Percentiles rank a stretch among this genome's conserved stretches.
Evolutionary conservation across 2,797 vertebrate species (phyloP).

Genomic region (Benthosema pterotum): DNA sequence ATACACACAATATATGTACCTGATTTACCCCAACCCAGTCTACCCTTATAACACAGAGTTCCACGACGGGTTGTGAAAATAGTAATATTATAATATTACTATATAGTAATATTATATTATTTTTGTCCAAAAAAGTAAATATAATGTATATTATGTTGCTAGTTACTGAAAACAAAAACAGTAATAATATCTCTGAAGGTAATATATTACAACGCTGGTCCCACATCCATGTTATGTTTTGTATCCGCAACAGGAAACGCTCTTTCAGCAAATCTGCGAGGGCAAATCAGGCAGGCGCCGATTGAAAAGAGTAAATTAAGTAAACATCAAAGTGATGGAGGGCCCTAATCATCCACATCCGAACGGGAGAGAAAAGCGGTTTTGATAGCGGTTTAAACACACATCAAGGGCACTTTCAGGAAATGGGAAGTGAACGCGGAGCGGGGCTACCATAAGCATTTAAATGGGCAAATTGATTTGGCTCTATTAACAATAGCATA

Average conservation of each 20-base stretch:
- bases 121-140: too few species aligned
- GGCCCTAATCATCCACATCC: constrained; percentile 50
- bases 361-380: constrained; percentile 33
- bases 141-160: too few species aligned
- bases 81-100: too few species aligned
- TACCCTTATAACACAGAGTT: too few species aligned
- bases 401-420: constrained; percentile 58
- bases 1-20: too few species aligned
- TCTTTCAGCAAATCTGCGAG: constrained; percentile 30
- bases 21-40: too few species aligned
- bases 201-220: too few species aligned
- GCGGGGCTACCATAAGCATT: constrained; percentile 32
- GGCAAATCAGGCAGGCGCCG: constrained; percentile 34
- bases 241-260: constrained; percentile 48
- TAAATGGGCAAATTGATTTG: constrained; percentile 55
- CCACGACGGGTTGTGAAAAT: too few species aligned
- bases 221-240: constrained; percentile 12
- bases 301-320: constrained; percentile 49
- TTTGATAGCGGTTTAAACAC: constrained; percentile 43
- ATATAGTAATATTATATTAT: too few species aligned
- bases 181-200: too few species aligned
- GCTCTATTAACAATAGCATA: constrained; percentile 48
- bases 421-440: constrained; percentile 65
- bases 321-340: constrained; percentile 52
- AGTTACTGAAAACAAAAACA: too few species aligned